These are phyloP conservation scores for Antidorcas marsupialis DNA, from an alignment of 2,113 vertebrate genomes.

Conservation along the genomic window DNA sequence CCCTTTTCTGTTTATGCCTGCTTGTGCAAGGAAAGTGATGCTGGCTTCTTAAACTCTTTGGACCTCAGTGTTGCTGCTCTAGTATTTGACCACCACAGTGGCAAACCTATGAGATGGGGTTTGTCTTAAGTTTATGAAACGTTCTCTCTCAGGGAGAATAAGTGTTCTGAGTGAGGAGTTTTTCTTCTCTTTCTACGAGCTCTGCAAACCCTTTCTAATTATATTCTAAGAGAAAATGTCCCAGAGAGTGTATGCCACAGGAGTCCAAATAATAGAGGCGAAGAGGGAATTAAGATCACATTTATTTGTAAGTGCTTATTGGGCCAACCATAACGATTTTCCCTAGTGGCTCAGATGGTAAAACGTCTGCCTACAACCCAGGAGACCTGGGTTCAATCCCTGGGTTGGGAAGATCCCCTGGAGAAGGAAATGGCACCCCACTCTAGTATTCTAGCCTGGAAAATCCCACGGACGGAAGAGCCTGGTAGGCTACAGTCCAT, in stretches of 20 bases:
- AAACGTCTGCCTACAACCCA: too few relatives aligned
- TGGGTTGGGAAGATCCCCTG: too few relatives aligned
- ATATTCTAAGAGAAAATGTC: conserved; percentile 28
- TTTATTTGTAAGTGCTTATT: conserved; percentile 3
- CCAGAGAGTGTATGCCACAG: background rate
- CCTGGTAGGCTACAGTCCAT: too few relatives aligned
- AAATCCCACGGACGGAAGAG: too few relatives aligned
- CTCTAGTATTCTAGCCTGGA: too few relatives aligned
- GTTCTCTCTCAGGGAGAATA: background rate
- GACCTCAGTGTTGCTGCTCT: background rate
- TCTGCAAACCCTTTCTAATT: conserved; percentile 39
- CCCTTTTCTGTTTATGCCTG: background rate
- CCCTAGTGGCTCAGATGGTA: too few relatives aligned
- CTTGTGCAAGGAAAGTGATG: background rate
- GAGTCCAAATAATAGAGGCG: background rate
- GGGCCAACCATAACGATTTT: background rate
- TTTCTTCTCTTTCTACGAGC: conserved; percentile 4
- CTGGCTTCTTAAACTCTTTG: background rate
- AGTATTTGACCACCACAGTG: background rate
- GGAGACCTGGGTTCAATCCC: too few relatives aligned
- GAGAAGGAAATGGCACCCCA: too few relatives aligned
- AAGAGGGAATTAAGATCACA: background rate
- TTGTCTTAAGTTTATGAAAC: conserved; percentile 23
- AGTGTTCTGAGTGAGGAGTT: background rate
- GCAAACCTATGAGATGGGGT: background rate